Base-by-base conservation (phyloP, 2,888 invertebrate species). In the Polyommatus iphigenia region DNA sequence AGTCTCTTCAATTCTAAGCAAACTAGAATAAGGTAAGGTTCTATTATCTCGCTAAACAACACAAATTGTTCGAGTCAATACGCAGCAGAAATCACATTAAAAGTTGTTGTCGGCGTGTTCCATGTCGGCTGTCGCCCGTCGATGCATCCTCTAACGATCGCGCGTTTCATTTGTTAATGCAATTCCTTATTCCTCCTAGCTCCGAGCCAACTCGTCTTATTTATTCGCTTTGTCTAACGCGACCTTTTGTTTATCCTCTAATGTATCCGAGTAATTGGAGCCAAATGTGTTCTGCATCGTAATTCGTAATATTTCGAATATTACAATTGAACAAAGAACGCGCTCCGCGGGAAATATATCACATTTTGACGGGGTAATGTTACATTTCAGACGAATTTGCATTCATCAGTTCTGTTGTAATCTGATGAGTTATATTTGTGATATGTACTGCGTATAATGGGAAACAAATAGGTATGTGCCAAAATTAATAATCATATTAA, bases 111-210 rank as follows among this genome's bases (percentile, higher is more conserved):
- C 67, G 15, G 15, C 67, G 5, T 67, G 29, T 15, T 62, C 13
- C 4, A 67, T 24, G 67, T 67, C 29, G 76, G 62, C 76, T 71
- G 76, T 77, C 59, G 50, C 29, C 67, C 59, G 54, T 76, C 54
- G 76, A 78, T 59, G 79, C 75, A 78, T 36, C 46, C 67, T 57
- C 72, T 80, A 81, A 81, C 81, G 78, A 81, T 79, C 75, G 78
- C 76, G 78, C 79, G 76, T 79, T 79, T 85, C 83, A 86, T 85
- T 85, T 84, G 82, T 82, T 85, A 86, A 85, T 86, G 85, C 85
- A 85, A 80, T 81, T 77, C 62, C 59, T 41, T 76, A 77, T 54
- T 72, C 78, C 78, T 77, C 59, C 77, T 41, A 24, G 54, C 71
- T 20, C 36, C 62, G 29, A 71, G 62, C n/a, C 41, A 76, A 77